Percentiles rank a stretch among this genome's conserved stretches.
These are phyloP conservation scores for Dyspetes luteomarginatus DNA, from an alignment of 2,888 invertebrate species.

Conservation along the genomic window DNA sequence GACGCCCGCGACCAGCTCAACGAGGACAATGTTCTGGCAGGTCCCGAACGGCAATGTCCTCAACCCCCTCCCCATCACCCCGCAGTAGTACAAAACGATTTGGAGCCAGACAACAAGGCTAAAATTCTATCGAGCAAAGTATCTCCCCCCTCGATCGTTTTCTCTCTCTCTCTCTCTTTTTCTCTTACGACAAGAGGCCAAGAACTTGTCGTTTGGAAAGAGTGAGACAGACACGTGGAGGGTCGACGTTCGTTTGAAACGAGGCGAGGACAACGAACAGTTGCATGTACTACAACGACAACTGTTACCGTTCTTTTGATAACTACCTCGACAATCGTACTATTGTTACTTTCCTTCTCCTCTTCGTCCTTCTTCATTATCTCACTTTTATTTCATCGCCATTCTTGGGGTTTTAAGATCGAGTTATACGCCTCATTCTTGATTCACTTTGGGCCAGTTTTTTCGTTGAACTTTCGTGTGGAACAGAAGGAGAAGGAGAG, in stretches of 20 bases:
- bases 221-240: neutral
- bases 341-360: slow-evolving; percentile 42
- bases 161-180: slow-evolving; percentile 27
- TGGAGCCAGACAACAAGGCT: slow-evolving; percentile 56
- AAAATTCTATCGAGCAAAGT: slow-evolving; percentile 64
- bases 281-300: slow-evolving; percentile 40
- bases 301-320: slow-evolving; percentile 70
- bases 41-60: slow-evolving; percentile 72
- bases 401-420: slow-evolving; percentile 29
- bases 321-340: slow-evolving; percentile 61
- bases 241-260: slow-evolving; percentile 64
- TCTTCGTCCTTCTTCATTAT: slow-evolving; percentile 61
- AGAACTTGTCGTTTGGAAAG: slow-evolving; percentile 36
- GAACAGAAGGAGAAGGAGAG: neutral
- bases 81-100: slow-evolving; percentile 59
- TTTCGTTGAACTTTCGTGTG: neutral
- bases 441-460: slow-evolving; percentile 33
- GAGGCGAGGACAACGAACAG: slow-evolving; percentile 27
- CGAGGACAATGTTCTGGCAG: slow-evolving; percentile 75
- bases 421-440: slow-evolving; percentile 6
- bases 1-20: slow-evolving; percentile 69
- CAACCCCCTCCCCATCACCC: too few species aligned
- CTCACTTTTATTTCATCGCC: slow-evolving; percentile 52
- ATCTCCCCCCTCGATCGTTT: slow-evolving; percentile 25
- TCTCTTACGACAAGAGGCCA: slow-evolving; percentile 17